These are phyloP conservation scores for Acronicta psi DNA, from an alignment of 2,888 invertebrate species.

Conservation along the genomic window DNA sequence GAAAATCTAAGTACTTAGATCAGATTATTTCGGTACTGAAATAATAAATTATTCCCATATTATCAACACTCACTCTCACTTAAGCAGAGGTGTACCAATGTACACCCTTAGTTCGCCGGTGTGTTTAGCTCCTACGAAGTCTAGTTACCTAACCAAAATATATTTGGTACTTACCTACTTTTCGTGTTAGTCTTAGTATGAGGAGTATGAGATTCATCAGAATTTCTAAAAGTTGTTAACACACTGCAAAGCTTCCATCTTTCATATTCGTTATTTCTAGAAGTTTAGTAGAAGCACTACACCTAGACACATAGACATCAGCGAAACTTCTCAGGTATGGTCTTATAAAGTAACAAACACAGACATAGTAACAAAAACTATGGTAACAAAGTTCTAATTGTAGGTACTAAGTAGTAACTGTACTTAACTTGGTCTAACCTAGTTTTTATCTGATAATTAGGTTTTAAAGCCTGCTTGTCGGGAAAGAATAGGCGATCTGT, in stretches of 20 bases:
- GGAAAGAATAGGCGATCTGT: conserved; percentile 13
- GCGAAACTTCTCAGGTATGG: not conserved
- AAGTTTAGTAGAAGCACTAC: too few relatives aligned
- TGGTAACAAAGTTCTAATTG: conserved; percentile 4
- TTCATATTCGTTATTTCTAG: conserved; percentile 2
- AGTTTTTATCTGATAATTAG: conserved; percentile 40
- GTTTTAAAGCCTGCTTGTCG: conserved; percentile 13
- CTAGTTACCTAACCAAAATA: not conserved
- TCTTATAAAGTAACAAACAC: conserved; percentile 22
- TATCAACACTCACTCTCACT: too few relatives aligned
- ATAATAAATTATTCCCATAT: too few relatives aligned
- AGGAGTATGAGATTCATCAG: not conserved
- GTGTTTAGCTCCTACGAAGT: too few relatives aligned
- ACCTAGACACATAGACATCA: conserved; percentile 3
- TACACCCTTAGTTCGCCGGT: too few relatives aligned
- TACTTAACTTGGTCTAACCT: too few relatives aligned
- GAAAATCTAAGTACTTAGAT: too few relatives aligned
- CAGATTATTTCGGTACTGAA: too few relatives aligned
- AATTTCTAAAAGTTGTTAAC: conserved; percentile 9
- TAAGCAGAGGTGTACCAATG: too few relatives aligned
- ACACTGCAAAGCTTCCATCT: conserved; percentile 10
- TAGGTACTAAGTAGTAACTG: too few relatives aligned
- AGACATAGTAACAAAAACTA: too few relatives aligned
- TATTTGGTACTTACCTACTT: not conserved
- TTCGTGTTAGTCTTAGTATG: not conserved